These are phyloP conservation scores for Loriculus beryllinus DNA, from an alignment of 2,797 vertebrate genomes.

Conservation along the genomic window DNA sequence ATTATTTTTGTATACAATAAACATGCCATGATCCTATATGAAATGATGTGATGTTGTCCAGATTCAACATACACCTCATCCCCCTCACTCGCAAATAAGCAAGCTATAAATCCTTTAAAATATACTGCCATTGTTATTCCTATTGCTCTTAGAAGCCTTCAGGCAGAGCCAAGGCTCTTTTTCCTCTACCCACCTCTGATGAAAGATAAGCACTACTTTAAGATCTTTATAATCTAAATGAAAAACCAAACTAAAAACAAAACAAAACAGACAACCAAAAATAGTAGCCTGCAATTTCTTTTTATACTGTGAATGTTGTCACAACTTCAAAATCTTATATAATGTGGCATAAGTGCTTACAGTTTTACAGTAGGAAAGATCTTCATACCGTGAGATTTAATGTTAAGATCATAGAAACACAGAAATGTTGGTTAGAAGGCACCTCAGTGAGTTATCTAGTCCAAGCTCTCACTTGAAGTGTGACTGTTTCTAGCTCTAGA, in stretches of 20 bases:
- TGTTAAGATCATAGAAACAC: not conserved
- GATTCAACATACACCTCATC: not conserved
- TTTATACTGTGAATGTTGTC: not conserved
- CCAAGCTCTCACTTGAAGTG: not conserved
- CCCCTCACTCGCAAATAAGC: accelerated
- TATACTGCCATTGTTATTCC: not conserved
- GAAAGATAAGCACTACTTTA: not conserved
- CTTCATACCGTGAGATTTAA: not conserved
- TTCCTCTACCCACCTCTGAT: not conserved
- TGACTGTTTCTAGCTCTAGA: not conserved
- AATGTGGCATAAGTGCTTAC: not conserved
- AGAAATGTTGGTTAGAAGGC: not conserved
- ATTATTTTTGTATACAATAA: not conserved
- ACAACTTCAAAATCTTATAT: not conserved
- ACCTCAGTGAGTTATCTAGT: not conserved
- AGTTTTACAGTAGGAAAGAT: not conserved
- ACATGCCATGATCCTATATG: not conserved
- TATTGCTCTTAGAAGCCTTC: not conserved
- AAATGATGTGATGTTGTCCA: not conserved
- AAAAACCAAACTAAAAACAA: not conserved
- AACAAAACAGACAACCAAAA: not conserved
- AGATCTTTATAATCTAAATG: not conserved
- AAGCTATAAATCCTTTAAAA: not conserved
- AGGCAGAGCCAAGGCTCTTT: not conserved
- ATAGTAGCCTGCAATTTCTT: not conserved